Evolutionary conservation across 2,888 invertebrate species (phyloP).

Genomic region (Apoda limacodes): DNA sequence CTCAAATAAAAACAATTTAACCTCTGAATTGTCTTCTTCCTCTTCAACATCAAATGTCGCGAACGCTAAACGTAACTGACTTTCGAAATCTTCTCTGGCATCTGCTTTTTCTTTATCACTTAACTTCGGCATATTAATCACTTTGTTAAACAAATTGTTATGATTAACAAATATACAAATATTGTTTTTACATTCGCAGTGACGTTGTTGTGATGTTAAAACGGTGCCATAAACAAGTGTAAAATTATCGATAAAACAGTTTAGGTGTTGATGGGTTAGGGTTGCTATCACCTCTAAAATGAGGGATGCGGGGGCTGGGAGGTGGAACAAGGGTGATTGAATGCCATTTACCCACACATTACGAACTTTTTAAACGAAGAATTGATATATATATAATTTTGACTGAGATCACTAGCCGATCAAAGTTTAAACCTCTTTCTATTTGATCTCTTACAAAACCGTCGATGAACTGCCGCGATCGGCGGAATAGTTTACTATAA

Average conservation of each 20-base stretch:
- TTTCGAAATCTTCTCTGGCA: conserved; percentile 54
- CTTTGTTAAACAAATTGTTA: not conserved
- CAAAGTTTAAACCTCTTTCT: no score
- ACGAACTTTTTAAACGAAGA: no score
- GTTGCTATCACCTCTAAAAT: no score
- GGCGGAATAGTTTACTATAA: conserved; percentile 8
- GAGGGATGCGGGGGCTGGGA: no score
- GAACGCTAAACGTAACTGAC: conserved; percentile 51
- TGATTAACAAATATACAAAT: not conserved
- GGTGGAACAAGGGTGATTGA: no score
- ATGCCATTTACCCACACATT: no score
- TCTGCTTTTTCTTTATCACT: conserved; percentile 42
- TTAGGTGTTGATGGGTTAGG: conserved; percentile 29
- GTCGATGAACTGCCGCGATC: conserved; percentile 8
- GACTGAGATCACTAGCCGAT: no score
- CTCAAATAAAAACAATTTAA: no score
- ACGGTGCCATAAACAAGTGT: conserved; percentile 30
- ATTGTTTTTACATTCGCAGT: no score
- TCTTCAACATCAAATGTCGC: conserved; percentile 45
- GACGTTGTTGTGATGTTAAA: not conserved
- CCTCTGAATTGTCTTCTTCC: conserved; percentile 53
- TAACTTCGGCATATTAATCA: conserved; percentile 18
- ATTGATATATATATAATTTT: no score
- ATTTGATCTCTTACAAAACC: conserved; percentile 1
- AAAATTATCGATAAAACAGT: conserved; percentile 59